phyloP scores from a whole-genome alignment of 1,140 invertebrate genomes.

The Drosophila azteca region DNA sequence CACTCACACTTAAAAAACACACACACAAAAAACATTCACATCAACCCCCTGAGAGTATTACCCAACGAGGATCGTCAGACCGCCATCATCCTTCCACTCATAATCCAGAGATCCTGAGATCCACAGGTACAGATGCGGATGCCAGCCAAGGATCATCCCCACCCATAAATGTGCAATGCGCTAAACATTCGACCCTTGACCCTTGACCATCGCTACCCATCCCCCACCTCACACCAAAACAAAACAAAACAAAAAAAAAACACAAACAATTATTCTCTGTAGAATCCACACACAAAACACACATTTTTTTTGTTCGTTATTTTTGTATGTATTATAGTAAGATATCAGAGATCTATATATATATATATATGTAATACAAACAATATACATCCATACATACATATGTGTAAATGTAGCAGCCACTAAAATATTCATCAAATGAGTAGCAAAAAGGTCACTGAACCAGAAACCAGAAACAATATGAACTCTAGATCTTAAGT shows the following conservation, averaged over 20 bases:
- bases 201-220: not conserved
- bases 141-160: slow-evolving; percentile 9
- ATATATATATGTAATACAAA: slow-evolving; percentile 19
- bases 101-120: too few species aligned
- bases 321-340: slow-evolving; percentile 34
- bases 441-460: slow-evolving; percentile 58
- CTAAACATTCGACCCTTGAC: slow-evolving; percentile 3
- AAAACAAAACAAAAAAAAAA: not conserved
- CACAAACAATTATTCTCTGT: slow-evolving; percentile 17
- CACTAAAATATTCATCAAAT: slow-evolving; percentile 62
- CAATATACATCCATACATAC: slow-evolving; percentile 18
- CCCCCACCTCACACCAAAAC: not conserved
- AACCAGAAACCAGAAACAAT: slow-evolving; percentile 45
- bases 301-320: slow-evolving; percentile 23
- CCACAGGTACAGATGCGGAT: not conserved
- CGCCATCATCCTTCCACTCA: not conserved
- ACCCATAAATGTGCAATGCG: slow-evolving; percentile 6
- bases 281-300: slow-evolving; percentile 9
- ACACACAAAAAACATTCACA: slow-evolving; percentile 13
- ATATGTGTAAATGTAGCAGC: slow-evolving; percentile 41
- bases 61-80: slow-evolving; percentile 1
- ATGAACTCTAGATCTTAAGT: slow-evolving; percentile 48
- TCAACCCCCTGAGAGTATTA: slow-evolving; percentile 62
- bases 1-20: slow-evolving; percentile 18
- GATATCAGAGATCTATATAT: slow-evolving; percentile 34